Evolutionary conservation across 2,797 vertebrate species (phyloP), one percentile per base, ranked within the genome.

Genomic region (Coccyzus lansbergi): DNA sequence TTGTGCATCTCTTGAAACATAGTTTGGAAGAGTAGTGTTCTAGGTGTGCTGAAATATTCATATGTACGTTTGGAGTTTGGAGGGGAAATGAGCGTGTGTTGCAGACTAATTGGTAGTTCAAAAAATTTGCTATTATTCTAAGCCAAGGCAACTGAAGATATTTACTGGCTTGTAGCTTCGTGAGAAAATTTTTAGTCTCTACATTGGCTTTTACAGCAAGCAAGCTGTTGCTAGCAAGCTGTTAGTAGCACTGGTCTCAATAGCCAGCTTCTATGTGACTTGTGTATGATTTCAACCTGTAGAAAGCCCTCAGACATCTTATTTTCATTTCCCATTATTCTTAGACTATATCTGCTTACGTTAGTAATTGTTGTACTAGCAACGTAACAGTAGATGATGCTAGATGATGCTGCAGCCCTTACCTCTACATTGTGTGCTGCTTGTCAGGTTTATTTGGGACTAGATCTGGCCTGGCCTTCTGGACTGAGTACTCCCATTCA

Each of bases 381-480:
- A 14, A 6, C 67, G 29, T 91, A 62, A 11, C 10, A 21, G 19
- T 4, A 25, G 25, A 22, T 19, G 6, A 59, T 86, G 86, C 52
- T 18, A 9, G 20, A 14, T 53, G 13, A 7, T 79, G 34, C 22
- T 51, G 38, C 6, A 5, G 19, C 20, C 14, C 28, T 34, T 55
- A 12, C 2, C 1, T n/a, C 29, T 62, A 3, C 4, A 3, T 2
- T 38, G 31, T 10, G 28, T 14, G 4, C 17, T 64, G 16, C 22
- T 51, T 62, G 21, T 44, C 13, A 31, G 8, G 29, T 56, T 83
- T 53, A 26, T 53, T 26, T 38, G 26, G 48, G 24, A 38, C n/a
- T 36, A 7, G 48, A 15, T 48, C 77, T 48, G 83, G 7, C 21
- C 60, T 69, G 24, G 18, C 20, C 21, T 46, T 19, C 68, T 85